phyloP scores from a whole-genome alignment of 1,140 invertebrate genomes.

The Brachionus sp. region DNA sequence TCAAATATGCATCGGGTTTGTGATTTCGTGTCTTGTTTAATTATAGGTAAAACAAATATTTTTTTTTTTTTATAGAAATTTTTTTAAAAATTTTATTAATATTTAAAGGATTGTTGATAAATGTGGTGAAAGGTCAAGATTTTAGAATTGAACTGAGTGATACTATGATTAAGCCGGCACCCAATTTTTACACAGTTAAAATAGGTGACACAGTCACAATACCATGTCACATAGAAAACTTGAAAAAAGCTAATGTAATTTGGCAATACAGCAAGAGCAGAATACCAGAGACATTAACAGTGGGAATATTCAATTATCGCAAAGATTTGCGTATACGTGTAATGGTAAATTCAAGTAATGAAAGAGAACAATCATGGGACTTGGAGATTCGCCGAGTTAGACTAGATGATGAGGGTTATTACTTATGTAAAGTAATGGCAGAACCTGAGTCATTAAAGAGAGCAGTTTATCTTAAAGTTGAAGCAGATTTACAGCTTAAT shows the following conservation, averaged over 20 bases:
- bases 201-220: neutral
- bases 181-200: slow-evolving; percentile 3
- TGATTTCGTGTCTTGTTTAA: neutral
- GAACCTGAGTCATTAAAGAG: slow-evolving; percentile 18
- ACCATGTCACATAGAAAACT: slow-evolving; percentile 33
- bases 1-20: neutral
- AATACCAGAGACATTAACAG: slow-evolving; percentile 42
- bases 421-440: slow-evolving; percentile 37
- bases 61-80: neutral
- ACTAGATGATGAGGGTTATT: slow-evolving; percentile 37
- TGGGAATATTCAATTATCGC: slow-evolving; percentile 29
- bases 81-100: neutral
- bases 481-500: neutral
- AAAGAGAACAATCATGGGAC: slow-evolving; percentile 34
- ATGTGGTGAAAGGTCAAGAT: neutral
- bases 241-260: slow-evolving; percentile 34
- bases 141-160: neutral
- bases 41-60: neutral
- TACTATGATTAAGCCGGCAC: neutral
- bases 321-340: slow-evolving; percentile 38
- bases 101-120: neutral
- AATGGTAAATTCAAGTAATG: neutral
- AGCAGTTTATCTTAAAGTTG: slow-evolving; percentile 2
- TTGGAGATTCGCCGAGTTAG: slow-evolving; percentile 15
- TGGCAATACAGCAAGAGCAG: slow-evolving; percentile 28